Base-by-base conservation (phyloP, 2,888 invertebrate species). In the Cerceris rybyensis region DNA sequence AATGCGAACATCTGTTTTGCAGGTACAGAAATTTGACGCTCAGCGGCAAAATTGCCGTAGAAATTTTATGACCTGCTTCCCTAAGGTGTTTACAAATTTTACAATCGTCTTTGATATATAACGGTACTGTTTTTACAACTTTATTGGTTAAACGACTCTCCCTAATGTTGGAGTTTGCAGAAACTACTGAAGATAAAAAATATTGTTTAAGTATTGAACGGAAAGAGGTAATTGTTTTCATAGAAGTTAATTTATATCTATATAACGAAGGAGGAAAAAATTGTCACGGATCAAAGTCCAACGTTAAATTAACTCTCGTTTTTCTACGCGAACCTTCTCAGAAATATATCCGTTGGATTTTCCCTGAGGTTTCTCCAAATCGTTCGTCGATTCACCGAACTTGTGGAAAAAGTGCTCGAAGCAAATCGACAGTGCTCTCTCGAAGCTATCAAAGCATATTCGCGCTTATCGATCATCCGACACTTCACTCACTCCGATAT, bases 401-500 rank as follows among this genome's bases (percentile, higher is more conserved):
- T 70, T 70, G 58, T 70, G 78, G 63, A 64, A 69, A 68, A 77
- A 65, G 78, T 61, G 68, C 76, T 78, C 65, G 78, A 78, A 65
- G 72, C 77, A 77, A 77, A 78, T 77, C 78, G 60, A 77, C 72
- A 63, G 68, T 54, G 49, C 77, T 65, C 72, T 52, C 68, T 68
- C 65, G 63, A 70, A 78, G 77, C 77, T 49, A 72, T 78, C 69
- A 58, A 77, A 72, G 72, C 28, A 50, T 41, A 41, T 14, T 59
- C 58, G 41, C 59, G 71, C 77, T 69, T 69, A 77, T 78, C 78
- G 78, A 77, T 61, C 72, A 42, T 6, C 60, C 68, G 57, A 76
- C 60, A 68, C 71, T 66, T 54, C 63, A n/a, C 11, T 14, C 52
- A 76, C 60, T 61, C 42, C 49, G 43, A 54, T 17, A 17, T 63